Evolutionary conservation across 1,140 invertebrate genomes (phyloP), one percentile per base, ranked within the genome.

Genomic region (Pseudobourletiella spinata): DNA sequence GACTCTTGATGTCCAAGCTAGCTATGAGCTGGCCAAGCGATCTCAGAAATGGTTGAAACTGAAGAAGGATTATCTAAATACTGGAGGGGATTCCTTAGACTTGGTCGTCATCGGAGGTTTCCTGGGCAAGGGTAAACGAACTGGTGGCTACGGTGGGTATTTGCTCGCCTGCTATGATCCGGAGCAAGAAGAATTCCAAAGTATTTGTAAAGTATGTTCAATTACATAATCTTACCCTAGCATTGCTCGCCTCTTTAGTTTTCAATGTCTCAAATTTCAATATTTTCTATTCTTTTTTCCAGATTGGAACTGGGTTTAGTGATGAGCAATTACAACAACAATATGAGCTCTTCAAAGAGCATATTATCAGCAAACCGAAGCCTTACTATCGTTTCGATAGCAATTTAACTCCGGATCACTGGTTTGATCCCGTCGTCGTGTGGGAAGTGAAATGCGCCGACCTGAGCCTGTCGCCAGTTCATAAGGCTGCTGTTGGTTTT

Each of bases 401-500:
- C 2, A 78, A 79, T 28, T 79, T 87, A 56, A 81, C 85, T 68
- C 92, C 96, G 11, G 95, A 99, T 79, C 88, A 87, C 72, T 99
- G 96, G 95, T 95, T 99, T 76, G 88, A 92, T 68, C 79, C 91
- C 2, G 82, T 85, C 4, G 84, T 90, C 75, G 91, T 99, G 15
- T 98, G 95, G 95, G 97, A 99, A 80, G 84, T 99, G 8, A 98
- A 98, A 77, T 97, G 93, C 76, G 97, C 96, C 0, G 97, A 99
- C 81, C 81, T 99, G 24, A 98, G 94, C 6, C 81, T 99, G 25
- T 98, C 95, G 15, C 95, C 97, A 16, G 85, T 92, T 42, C 94
- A 99, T 74, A 82, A 79, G 73, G 96, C 96, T 57, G 95, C 86
- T 2, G 74, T 83, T 35, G 95, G 95, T 64, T 83, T 95, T 73